phyloP scores from a whole-genome alignment of 2,888 invertebrate species.

The Dermolepida albohirtum region DNA sequence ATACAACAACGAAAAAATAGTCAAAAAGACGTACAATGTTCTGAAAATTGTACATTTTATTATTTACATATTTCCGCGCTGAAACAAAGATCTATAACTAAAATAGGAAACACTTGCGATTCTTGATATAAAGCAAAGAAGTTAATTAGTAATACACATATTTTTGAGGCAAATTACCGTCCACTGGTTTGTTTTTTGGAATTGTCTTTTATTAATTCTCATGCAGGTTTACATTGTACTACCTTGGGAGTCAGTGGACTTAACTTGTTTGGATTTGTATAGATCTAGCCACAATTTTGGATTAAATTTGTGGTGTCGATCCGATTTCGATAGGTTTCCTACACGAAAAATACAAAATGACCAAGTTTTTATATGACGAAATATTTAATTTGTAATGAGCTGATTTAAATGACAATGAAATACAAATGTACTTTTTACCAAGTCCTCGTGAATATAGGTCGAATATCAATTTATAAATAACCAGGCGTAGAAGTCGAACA shows the following conservation, averaged over 20 bases:
- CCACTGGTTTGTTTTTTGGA: constrained; percentile 18
- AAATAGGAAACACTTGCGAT: too few species aligned
- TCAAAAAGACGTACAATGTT: background rate
- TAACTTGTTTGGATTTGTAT: constrained; percentile 50
- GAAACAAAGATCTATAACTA: too few species aligned
- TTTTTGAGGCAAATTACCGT: constrained; percentile 2
- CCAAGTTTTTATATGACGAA: constrained; percentile 7
- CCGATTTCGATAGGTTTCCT: constrained; percentile 49
- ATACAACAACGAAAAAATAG: constrained; percentile 3
- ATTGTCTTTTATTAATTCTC: constrained; percentile 21
- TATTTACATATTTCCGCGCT: too few species aligned
- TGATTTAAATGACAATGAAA: background rate
- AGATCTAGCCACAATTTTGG: constrained; percentile 60
- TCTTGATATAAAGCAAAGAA: too few species aligned
- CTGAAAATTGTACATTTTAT: too few species aligned
- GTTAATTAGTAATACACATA: too few species aligned
- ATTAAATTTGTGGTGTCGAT: constrained; percentile 60
- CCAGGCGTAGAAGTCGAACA: background rate
- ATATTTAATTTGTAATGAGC: background rate
- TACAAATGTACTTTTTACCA: constrained; percentile 4
- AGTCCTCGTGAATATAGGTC: too few species aligned
- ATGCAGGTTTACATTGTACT: constrained; percentile 20
- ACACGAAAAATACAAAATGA: constrained; percentile 17
- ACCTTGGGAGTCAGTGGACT: constrained; percentile 38
- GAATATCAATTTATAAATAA: constrained; percentile 21